Evolutionary conservation across 2,888 invertebrate species (phyloP).

Genomic region (Drosophila pseudotakahashii): DNA sequence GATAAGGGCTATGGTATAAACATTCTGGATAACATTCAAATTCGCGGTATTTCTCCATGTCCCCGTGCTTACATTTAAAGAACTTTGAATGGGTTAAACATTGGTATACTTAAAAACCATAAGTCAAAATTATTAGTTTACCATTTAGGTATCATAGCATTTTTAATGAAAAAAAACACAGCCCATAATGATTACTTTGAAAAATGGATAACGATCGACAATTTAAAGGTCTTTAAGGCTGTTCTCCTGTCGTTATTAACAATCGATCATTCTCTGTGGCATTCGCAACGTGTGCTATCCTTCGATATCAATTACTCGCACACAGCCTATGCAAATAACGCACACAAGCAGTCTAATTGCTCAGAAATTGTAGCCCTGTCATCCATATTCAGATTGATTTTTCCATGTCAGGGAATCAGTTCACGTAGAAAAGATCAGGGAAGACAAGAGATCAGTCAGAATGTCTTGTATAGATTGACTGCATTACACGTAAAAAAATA

Average conservation of each 20-base stretch:
- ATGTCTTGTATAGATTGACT: not conserved
- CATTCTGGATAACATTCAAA: constrained; percentile 22
- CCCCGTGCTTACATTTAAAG: no score
- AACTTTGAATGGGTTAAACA: no score
- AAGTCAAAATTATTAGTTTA: no score
- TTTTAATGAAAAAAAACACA: no score
- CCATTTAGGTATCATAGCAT: no score
- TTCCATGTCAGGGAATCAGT: constrained; percentile 27
- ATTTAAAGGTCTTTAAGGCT: not conserved
- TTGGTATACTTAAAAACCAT: no score
- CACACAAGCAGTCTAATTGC: constrained; percentile 3
- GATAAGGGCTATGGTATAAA: constrained; percentile 22
- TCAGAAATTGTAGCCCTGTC: constrained; percentile 8
- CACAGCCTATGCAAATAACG: constrained; percentile 13
- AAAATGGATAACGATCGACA: not conserved
- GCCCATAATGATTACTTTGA: no score
- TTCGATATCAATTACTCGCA: constrained; percentile 25
- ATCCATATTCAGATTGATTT: not conserved
- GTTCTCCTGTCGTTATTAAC: not conserved
- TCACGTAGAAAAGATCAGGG: not conserved
- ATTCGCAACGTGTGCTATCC: not conserved
- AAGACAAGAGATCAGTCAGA: constrained; percentile 2
- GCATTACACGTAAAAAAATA: not conserved
- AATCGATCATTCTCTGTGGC: constrained; percentile 2
- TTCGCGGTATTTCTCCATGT: constrained; percentile 8